Evolutionary conservation across 2,113 vertebrate genomes (phyloP).

Genomic region (Falco punctatus): DNA sequence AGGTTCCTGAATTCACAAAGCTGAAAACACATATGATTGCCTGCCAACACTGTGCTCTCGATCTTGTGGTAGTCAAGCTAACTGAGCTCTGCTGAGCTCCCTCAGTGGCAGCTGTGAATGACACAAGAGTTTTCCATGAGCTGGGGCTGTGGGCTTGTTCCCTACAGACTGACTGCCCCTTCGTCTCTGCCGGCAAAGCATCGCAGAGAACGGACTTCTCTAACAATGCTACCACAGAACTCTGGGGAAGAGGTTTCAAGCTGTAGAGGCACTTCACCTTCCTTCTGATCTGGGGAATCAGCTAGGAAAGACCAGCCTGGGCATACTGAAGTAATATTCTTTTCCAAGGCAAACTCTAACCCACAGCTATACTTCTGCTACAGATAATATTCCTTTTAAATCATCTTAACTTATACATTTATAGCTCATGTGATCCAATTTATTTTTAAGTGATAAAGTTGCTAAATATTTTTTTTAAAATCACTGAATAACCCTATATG

Average conservation of each 20-base stretch:
- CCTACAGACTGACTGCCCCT: rapidly evolving
- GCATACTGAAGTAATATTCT: neutral
- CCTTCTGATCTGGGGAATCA: neutral
- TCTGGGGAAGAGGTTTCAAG: neutral
- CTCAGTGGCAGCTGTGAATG: neutral
- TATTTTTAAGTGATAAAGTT: neutral
- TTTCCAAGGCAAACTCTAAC: neutral
- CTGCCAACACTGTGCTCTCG: neutral
- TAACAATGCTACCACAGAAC: neutral
- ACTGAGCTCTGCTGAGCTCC: neutral
- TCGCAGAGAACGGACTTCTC: neutral
- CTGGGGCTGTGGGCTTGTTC: neutral
- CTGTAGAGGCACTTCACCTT: neutral
- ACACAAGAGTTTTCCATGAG: neutral
- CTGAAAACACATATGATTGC: neutral
- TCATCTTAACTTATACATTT: neutral
- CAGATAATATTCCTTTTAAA: neutral
- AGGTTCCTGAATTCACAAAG: neutral
- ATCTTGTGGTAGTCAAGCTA: neutral
- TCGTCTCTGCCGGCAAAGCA: neutral
- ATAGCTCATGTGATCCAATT: neutral
- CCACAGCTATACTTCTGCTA: neutral
- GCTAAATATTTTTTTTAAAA: neutral
- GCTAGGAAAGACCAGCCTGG: neutral
- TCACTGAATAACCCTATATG: neutral